Percentiles rank a stretch among this genome's conserved stretches.
phyloP scores from a whole-genome alignment of 2,888 invertebrate genomes.

The Charanyca ferruginea region DNA sequence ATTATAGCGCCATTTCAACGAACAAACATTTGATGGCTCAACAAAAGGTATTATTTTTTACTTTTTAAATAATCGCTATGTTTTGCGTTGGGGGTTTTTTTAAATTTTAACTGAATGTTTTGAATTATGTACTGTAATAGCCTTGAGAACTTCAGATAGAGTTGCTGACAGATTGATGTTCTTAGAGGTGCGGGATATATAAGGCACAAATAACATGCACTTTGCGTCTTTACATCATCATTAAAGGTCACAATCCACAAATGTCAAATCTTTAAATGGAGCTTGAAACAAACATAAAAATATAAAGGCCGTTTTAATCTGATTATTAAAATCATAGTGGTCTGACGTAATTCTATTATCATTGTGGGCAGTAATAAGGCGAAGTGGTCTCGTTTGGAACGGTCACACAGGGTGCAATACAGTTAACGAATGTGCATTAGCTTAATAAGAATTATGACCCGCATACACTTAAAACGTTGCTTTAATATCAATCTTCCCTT shows the following conservation, averaged over 20 bases:
- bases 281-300: constrained; percentile 3
- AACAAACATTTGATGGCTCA: too few species aligned
- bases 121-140: too few species aligned
- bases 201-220: constrained; percentile 23
- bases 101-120: too few species aligned
- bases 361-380: constrained; percentile 68
- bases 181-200: too few species aligned
- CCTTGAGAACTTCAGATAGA: too few species aligned
- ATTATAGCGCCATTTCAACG: too few species aligned
- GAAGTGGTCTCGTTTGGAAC: constrained; percentile 74
- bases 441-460: constrained; percentile 76
- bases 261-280: constrained; percentile 29
- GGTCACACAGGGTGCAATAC: constrained; percentile 71
- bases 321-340: constrained; percentile 39
- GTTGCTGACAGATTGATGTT: too few species aligned
- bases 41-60: too few species aligned
- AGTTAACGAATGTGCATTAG: constrained; percentile 73
- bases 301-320: constrained; percentile 26
- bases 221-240: constrained; percentile 26
- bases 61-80: too few species aligned
- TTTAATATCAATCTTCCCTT: constrained; percentile 41
- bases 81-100: too few species aligned
- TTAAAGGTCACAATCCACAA: constrained; percentile 33
- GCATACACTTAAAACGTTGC: constrained; percentile 67
- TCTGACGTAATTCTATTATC: constrained; percentile 69